phyloP scores from a whole-genome alignment of 2,797 vertebrate species.

The Pseudocheirus occidentalis region DNA sequence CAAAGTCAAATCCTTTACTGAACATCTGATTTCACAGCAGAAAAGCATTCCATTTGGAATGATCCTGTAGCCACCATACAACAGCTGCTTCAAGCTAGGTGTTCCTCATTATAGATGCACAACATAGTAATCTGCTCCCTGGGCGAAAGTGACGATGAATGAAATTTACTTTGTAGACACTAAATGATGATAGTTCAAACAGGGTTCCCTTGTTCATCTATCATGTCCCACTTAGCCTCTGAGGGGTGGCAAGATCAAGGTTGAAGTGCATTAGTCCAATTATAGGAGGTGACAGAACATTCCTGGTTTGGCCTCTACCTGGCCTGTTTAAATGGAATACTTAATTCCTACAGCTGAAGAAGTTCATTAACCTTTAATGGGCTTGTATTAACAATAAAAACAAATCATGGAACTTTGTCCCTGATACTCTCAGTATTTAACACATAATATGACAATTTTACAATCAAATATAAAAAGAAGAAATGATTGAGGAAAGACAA shows the following conservation, averaged over 20 bases:
- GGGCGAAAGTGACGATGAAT: slow-evolving; percentile 73
- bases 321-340: slow-evolving; percentile 65
- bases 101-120: slow-evolving; percentile 48
- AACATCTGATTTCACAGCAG: slow-evolving; percentile 28
- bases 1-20: slow-evolving; percentile 1
- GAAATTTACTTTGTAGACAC: slow-evolving; percentile 66
- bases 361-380: slow-evolving; percentile 76
- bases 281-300: slow-evolving; percentile 57
- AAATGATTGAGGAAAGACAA: slow-evolving; percentile 29
- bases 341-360: slow-evolving; percentile 74
- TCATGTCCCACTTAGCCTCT: slow-evolving; percentile 55
- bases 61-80: slow-evolving; percentile 32
- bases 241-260: slow-evolving; percentile 68
- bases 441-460: slow-evolving; percentile 73
- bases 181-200: slow-evolving; percentile 66
- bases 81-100: slow-evolving; percentile 68
- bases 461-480: slow-evolving; percentile 53
- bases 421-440: slow-evolving; percentile 78
- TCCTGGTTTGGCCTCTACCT: slow-evolving; percentile 57
- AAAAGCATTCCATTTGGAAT: not conserved
- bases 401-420: slow-evolving; percentile 57
- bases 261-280: slow-evolving; percentile 71
- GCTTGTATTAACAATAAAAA: slow-evolving; percentile 73
- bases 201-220: slow-evolving; percentile 28
- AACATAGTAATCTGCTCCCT: slow-evolving; percentile 55